These are phyloP conservation scores for Brenthis ino DNA, from an alignment of 2,888 invertebrate species.

Conservation along the genomic window DNA sequence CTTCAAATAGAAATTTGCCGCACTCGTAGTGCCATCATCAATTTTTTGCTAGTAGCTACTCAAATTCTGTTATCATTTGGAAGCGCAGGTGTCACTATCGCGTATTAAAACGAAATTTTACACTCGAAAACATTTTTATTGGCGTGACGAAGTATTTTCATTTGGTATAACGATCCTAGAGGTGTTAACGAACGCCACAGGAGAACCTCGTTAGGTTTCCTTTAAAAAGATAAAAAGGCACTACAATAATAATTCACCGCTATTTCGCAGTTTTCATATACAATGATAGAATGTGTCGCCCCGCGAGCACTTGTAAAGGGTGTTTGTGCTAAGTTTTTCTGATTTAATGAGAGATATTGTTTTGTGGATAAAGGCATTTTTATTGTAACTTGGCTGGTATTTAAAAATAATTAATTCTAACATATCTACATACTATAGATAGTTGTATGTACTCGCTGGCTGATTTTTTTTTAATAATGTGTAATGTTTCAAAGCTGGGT, in stretches of 20 bases:
- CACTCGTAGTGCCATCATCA: conserved; percentile 4
- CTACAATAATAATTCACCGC: conserved; percentile 33
- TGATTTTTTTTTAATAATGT: no score
- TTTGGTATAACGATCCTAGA: conserved; percentile 28
- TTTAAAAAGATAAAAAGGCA: conserved; percentile 37
- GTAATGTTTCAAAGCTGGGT: no score
- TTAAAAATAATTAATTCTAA: not conserved
- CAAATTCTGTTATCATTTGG: not conserved
- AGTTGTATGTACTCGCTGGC: no score
- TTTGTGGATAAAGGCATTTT: conserved; percentile 2
- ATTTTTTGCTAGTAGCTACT: conserved; percentile 15
- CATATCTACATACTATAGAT: no score
- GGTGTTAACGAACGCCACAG: conserved; percentile 37
- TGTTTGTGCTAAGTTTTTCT: conserved; percentile 3
- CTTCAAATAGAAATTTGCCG: not conserved
- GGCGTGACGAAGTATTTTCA: conserved; percentile 31
- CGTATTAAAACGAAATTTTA: conserved; percentile 21
- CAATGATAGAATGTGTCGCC: conserved; percentile 21
- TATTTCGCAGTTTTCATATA: conserved; percentile 17
- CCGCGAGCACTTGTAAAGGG: conserved; percentile 3
- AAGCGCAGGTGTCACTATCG: conserved; percentile 11
- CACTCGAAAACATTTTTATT: conserved; percentile 33
- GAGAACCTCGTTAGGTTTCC: conserved; percentile 36
- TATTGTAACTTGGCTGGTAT: conserved; percentile 9
- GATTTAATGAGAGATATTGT: conserved; percentile 22